Evolutionary conservation across 23 tunicate genomes (phyloP).

Genomic region (Styela plicata): DNA sequence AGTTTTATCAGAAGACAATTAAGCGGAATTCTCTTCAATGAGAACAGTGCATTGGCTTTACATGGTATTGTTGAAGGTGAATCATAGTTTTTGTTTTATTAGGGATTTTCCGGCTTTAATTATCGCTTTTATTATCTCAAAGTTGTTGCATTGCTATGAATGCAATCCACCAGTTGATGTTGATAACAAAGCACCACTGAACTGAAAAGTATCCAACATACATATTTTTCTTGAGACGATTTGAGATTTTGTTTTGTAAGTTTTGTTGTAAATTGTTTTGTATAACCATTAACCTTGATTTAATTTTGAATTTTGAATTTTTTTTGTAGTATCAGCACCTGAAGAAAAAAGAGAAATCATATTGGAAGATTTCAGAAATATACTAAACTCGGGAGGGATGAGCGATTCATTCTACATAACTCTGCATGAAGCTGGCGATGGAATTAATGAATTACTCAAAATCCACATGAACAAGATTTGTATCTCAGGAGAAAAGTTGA

Average conservation of each 20-base stretch:
- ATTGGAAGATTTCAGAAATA: background rate
- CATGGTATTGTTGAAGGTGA: background rate
- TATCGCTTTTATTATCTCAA: too few species aligned
- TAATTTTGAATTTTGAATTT: too few species aligned
- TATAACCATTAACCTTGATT: too few species aligned
- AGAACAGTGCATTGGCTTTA: background rate
- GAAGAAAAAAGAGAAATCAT: constrained; percentile 11
- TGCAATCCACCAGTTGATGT: too few species aligned
- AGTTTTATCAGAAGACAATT: background rate
- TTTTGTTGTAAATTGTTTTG: too few species aligned
- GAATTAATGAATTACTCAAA: constrained; percentile 10
- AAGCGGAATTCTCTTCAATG: constrained; percentile 8
- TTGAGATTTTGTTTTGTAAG: too few species aligned
- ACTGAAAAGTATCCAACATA: too few species aligned
- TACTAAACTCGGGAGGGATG: background rate
- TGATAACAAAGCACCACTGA: too few species aligned
- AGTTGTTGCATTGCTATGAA: too few species aligned
- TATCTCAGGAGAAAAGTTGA: constrained; percentile 9
- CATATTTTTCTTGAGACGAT: too few species aligned
- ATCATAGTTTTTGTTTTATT: too few species aligned
- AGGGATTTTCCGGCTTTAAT: too few species aligned
- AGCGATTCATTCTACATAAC: background rate
- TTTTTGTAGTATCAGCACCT: constrained; percentile 1
- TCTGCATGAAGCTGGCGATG: constrained; percentile 3
- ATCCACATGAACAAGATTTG: background rate